Conservation (phyloP, 2,113 vertebrate species). For the Brevimyrus niger region DNA sequence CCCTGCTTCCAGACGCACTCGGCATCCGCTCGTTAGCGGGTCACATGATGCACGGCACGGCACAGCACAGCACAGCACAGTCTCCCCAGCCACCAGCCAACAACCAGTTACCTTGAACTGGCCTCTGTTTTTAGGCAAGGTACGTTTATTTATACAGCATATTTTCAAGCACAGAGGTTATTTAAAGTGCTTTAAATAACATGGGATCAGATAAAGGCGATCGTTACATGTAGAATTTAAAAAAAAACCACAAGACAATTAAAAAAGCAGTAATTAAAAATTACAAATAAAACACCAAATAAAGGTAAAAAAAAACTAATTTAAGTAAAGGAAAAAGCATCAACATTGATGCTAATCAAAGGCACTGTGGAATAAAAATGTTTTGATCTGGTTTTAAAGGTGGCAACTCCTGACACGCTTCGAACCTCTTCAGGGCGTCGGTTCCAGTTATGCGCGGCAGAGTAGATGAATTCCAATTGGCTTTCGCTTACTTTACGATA, state of each 20-base stretch:
- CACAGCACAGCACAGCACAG: conserved; percentile 1
- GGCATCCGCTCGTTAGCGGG: conserved; percentile 52
- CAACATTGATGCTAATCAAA: neutral
- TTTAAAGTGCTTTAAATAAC: neutral
- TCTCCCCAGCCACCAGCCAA: neutral
- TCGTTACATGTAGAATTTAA: neutral
- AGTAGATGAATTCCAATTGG: neutral
- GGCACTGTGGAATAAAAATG: neutral
- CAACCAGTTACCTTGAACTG: neutral
- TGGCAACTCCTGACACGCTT: neutral
- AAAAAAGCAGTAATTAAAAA: neutral
- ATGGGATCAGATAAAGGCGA: neutral
- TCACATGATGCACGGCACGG: conserved; percentile 54
- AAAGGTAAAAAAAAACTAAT: neutral
- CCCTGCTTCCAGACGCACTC: neutral
- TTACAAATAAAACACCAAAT: neutral
- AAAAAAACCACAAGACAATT: neutral
- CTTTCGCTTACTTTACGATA: neutral
- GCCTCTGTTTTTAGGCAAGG: neutral
- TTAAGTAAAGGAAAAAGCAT: neutral
- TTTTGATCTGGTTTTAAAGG: neutral
- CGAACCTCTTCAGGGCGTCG: neutral
- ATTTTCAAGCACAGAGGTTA: neutral
- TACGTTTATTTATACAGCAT: neutral
- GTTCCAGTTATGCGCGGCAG: neutral